Base-by-base conservation (phyloP, 2,888 invertebrate species). In the Cepaea hortensis region DNA sequence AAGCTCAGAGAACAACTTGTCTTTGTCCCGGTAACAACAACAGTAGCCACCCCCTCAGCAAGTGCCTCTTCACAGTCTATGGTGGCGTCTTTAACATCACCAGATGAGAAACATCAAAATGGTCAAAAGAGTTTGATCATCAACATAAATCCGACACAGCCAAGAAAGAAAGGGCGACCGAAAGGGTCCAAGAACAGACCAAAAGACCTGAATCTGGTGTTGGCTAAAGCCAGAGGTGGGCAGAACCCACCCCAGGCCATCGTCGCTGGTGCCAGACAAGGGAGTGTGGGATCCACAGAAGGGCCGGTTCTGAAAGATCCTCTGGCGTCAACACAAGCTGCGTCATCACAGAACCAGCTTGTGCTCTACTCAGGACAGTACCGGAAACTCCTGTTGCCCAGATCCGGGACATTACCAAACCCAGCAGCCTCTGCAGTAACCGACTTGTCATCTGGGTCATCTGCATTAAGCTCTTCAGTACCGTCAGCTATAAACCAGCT, bases 121-220 rank as follows among this genome's bases (percentile, higher is more conserved):
- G 55, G 50, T 13, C 87, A 87, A 77, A 73, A 83, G 62, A 81
- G 65, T 23, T 70, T 88, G 35, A 86, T 85, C 65, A 85, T 85
- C 73, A 89, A 85, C 75, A 80, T 86, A 48, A 85, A 87, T 61
- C 86, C 88, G 23, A 65, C 76, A 55, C 80, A 84, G n/a, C 92
- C 91, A 6, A 90, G 91, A 50, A 91, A 92, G 85, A 90, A 92
- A 81, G 93, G 93, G 3, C 89, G 93, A 77, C 93, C 93, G 3
- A 93, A 92, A 87, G 93, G 93, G 6, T 91, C 92, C 5, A 92
- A 92, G 88, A 93, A 92, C 85, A 89, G 90, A 85, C 91, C 90
- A 46, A 90, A 89, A 73, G 89, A 89, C 50, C 86, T 89, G 35
- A 89, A 89, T 70, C 55, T 89, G 62, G 86, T 88, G 61, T 83